Evolutionary conservation across 2,888 invertebrate genomes (phyloP), one percentile per base, ranked within the genome.

Genomic region (Hemistola chrysoprasaria): DNA sequence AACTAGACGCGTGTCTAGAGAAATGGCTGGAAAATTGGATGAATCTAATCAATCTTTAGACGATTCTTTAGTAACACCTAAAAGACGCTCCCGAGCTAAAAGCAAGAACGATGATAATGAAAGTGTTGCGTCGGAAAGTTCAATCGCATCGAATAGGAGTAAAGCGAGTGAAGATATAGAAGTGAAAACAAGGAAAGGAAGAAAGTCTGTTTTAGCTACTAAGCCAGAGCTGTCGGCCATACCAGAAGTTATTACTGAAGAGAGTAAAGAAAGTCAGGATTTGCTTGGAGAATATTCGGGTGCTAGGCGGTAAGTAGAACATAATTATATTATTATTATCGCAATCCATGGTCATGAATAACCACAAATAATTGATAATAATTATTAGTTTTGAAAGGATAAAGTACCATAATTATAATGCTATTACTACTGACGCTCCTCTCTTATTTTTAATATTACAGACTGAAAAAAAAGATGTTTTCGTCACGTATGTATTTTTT

Each of bases 141-240:
- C 87, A 0, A 58, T 69, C 1, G 69, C 59, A n/a, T 78, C 82
- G 16, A 78, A 78, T 47, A 34, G 77, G 72, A 26, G 72, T 8
- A 37, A 71, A 6, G 50, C 46, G 0, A 34, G 34, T 20, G 43
- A 31, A n/a, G 43, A 35, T 0, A 64, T 55, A 0, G 79, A 76
- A 20, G 50, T 41, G 0, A 75, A 68, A 26, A 39, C 50, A 0
- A 70, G 78, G 8, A 86, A 79, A 40, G 76, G 76, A 0, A 66
- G 79, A 24, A 85, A 78, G 35, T 72, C 84, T 0, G 60, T 71
- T 8, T 33, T 84, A 16, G 63, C 60, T 0, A 66, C 65, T 0
- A 87, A 84, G 40, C 72, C 86, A 0, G 89, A 89, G 21, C 37
- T 90, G 41, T 77, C 86, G 22, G 88, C 82, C 36, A 89, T 89